Evolutionary conservation across 2,797 vertebrate genomes (phyloP).

Genomic region (Crocidura indochinensis): DNA sequence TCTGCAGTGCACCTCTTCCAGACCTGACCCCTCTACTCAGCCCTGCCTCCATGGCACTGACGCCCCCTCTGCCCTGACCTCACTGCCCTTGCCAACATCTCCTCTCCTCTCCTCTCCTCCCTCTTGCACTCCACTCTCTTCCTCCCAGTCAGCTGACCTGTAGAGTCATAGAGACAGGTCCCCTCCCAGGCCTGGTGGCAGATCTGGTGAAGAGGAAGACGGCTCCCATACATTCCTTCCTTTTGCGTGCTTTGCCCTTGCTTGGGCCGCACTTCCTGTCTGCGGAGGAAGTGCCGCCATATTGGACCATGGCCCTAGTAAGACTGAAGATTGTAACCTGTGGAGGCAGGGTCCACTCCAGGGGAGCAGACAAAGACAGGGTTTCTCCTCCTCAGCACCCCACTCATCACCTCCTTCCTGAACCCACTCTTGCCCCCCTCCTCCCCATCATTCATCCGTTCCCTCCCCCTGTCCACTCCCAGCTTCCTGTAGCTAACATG

Average conservation of each 20-base stretch:
- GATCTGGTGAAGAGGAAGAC: neutral
- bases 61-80: neutral
- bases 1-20: no score
- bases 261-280: constrained; percentile 61
- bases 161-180: neutral
- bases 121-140: neutral
- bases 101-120: neutral
- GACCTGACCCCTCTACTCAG: no score
- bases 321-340: constrained; percentile 17
- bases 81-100: neutral
- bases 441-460: constrained; percentile 24
- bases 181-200: constrained; percentile 11
- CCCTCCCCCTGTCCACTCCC: constrained; percentile 30
- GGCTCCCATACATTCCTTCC: neutral
- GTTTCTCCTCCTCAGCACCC: constrained; percentile 78
- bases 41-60: neutral
- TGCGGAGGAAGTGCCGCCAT: constrained; percentile 61
- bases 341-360: constrained; percentile 48
- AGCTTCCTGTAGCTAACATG: constrained; percentile 68
- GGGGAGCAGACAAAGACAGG: constrained; percentile 67
- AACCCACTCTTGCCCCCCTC: constrained; percentile 63
- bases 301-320: constrained; percentile 10
- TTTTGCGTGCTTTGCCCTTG: neutral
- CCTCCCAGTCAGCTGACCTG: neutral
- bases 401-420: neutral